Percentiles rank a stretch among this genome's conserved stretches.
These are phyloP conservation scores for Drosophila cognata DNA, from an alignment of 2,888 invertebrate genomes.

Conservation along the genomic window DNA sequence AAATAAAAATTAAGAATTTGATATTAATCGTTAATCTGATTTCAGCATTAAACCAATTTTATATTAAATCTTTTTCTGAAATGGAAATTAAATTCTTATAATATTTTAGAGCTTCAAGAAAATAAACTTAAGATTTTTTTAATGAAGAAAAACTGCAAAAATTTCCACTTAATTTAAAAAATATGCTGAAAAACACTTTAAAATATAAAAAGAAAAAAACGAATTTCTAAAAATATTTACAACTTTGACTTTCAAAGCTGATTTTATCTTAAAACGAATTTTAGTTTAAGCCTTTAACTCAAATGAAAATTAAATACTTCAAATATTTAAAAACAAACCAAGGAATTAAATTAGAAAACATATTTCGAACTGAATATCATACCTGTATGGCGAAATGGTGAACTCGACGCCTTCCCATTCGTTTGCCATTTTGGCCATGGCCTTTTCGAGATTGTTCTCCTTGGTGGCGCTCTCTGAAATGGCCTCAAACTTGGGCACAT, in stretches of 20 bases:
- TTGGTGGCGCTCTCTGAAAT: slow-evolving; percentile 98
- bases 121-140: too few species aligned
- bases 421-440: slow-evolving; percentile 93
- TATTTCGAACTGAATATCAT: background rate
- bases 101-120: too few species aligned
- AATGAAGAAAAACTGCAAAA: too few species aligned
- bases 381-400: slow-evolving; percentile 89
- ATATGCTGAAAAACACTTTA: too few species aligned
- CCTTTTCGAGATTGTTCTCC: slow-evolving; percentile 96
- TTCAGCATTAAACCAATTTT: too few species aligned
- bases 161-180: too few species aligned
- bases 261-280: background rate
- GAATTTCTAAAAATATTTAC: too few species aligned
- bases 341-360: background rate
- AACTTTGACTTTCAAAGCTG: background rate
- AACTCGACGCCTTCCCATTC: slow-evolving; percentile 96
- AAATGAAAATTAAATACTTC: background rate
- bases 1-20: background rate
- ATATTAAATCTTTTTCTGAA: too few species aligned
- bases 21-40: too few species aligned
- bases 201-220: too few species aligned
- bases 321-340: background rate
- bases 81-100: too few species aligned
- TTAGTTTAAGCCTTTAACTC: background rate
- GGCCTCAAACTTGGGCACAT: slow-evolving; percentile 93